phyloP scores from a whole-genome alignment of 2,888 invertebrate genomes.

The Zhuqinia jingwanae region DNA sequence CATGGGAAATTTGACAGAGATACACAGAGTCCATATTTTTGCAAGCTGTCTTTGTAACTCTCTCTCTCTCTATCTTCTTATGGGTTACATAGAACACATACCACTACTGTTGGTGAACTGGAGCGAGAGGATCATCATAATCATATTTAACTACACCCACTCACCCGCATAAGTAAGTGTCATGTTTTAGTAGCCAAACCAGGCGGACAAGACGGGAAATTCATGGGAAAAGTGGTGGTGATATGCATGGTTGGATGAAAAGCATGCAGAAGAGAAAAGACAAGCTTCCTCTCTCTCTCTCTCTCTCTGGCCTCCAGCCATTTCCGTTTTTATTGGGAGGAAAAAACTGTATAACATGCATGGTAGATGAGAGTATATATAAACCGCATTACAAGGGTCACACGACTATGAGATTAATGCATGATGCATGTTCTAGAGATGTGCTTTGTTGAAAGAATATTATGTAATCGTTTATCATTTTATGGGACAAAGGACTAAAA shows the following conservation, averaged over 20 bases:
- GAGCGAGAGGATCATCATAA: constrained; percentile 24
- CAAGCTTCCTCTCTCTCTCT: constrained; percentile 1
- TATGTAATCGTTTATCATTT: not conserved
- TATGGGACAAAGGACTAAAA: not conserved
- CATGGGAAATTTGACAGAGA: too few species aligned
- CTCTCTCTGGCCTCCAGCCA: not conserved
- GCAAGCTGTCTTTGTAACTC: too few species aligned
- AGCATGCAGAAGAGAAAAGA: not conserved
- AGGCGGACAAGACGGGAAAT: not conserved
- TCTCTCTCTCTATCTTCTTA: too few species aligned
- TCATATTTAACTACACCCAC: constrained; percentile 23
- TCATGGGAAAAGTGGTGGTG: not conserved
- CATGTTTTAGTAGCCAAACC: constrained; percentile 8
- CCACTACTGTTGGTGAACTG: not conserved
- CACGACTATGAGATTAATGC: too few species aligned
- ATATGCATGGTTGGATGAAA: not conserved
- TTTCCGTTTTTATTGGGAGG: constrained; percentile 7
- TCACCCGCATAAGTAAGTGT: constrained; percentile 35
- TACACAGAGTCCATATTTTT: too few species aligned
- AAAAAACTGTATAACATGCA: too few species aligned
- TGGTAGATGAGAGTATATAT: too few species aligned
- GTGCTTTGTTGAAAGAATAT: not conserved
- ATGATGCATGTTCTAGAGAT: too few species aligned
- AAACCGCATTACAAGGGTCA: too few species aligned
- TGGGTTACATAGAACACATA: not conserved